Evolutionary conservation across 2,888 invertebrate species (phyloP).

Genomic region (Caenorhabditis sp.): DNA sequence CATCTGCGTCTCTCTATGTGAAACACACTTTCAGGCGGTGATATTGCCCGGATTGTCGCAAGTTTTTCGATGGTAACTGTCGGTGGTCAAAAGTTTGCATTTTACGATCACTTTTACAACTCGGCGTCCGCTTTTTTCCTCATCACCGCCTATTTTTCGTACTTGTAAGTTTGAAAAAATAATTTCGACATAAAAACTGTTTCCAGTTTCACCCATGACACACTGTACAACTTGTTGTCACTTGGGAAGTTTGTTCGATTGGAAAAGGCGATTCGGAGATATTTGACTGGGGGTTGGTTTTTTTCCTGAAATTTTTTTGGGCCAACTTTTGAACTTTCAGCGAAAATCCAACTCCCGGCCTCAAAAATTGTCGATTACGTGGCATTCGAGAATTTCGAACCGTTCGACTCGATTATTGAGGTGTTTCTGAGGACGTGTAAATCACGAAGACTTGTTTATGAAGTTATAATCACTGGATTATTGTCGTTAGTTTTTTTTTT

Average conservation of each 20-base stretch:
- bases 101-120: neutral
- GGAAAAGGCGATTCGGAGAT: neutral
- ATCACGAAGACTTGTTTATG: too few species aligned
- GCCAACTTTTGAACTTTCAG: neutral
- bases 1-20: too few species aligned
- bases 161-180: neutral
- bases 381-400: neutral
- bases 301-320: too few species aligned
- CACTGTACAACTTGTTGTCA: neutral
- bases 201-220: neutral
- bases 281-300: neutral
- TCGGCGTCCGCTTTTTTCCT: neutral
- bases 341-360: neutral
- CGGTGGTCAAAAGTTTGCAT: neutral
- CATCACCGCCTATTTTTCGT: neutral
- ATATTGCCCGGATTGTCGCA: neutral
- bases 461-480: too few species aligned
- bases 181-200: too few species aligned
- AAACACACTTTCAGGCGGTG: neutral
- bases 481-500: too few species aligned
- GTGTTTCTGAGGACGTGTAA: neutral
- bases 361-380: neutral
- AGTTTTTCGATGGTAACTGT: neutral
- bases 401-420: neutral
- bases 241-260: neutral